Conservation (phyloP, 2,888 invertebrate species). For the Eueremaeus valkanovi region DNA sequence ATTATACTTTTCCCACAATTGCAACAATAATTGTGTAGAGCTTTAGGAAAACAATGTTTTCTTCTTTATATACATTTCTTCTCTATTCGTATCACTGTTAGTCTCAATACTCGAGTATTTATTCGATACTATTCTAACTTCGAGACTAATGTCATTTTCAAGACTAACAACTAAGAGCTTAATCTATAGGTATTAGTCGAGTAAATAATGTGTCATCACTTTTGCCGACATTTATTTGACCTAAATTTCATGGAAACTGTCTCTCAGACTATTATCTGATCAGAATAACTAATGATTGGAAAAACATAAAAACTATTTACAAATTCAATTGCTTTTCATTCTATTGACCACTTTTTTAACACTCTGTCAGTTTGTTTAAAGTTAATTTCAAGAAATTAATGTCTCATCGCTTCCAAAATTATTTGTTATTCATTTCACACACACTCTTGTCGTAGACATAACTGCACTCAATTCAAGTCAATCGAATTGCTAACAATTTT, state of each 20-base stretch:
- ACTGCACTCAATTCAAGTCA: neutral
- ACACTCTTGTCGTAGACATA: conserved; percentile 6
- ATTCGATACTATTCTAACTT: neutral
- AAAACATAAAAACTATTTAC: neutral
- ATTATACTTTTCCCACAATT: too few species aligned
- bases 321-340: neutral
- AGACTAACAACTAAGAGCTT: conserved; percentile 8
- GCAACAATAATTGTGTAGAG: too few species aligned
- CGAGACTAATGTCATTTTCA: neutral
- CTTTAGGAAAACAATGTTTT: neutral
- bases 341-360: neutral
- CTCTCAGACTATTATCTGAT: neutral
- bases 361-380: neutral
- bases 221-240: neutral
- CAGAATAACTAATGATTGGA: neutral
- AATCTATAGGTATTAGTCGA: conserved; percentile 20
- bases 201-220: conserved; percentile 33
- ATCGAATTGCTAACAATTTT: neutral
- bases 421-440: neutral
- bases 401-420: neutral
- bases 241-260: neutral
- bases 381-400: neutral
- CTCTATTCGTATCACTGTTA: neutral
- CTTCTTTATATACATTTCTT: neutral
- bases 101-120: neutral